Evolutionary conservation across 2,113 vertebrate genomes (phyloP), one percentile per base, ranked within the genome.

Genomic region (Trochalopteron elliotii): DNA sequence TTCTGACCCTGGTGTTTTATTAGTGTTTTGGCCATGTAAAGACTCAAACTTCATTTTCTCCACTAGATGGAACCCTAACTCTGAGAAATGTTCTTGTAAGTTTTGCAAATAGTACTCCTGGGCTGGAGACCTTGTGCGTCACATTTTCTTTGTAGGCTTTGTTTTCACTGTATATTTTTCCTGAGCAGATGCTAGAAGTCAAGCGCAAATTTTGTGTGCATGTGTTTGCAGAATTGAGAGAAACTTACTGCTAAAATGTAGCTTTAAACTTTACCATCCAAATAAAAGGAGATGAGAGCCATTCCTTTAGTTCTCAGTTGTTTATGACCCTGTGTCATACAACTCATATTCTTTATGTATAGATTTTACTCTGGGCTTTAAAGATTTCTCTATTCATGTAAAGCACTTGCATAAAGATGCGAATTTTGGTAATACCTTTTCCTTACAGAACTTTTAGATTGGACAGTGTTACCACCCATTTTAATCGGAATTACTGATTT

Each of bases 31-130:
- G 42, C 79, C 20, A 17, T n/a, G 27, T 50, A 35, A 75, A 63
- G 24, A 33, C 27, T 5, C 52, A 59, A 60, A 78, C 10, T 56
- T n/a, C 35, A 18, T 90, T 89, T 70, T 56, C 6, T 89, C 95
- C 96, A 69, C 83, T 95, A 95, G 96, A 56, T 93, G 94, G 94
- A 79, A 78, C 61, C 60, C 74, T 87, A 56, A 39, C 35, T 25
- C 69, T 82, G 28, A 33, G 20, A 86, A 93, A 89, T 28, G 40
- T 27, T 63, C 40, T 21, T n/a, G 4, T 4, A 22, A 37, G 22
- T 23, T 47, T 45, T 59, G 44, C 11, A 83, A 70, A 14, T 6
- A 14, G 2, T 52, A 7, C 11, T 39, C 57, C 31, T 28, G 14
- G 45, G 19, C 6, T 28, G 35, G 16, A 71, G 35, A 68, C 5